Evolutionary conservation across 2,113 vertebrate species (phyloP).

Genomic region (Larimichthys crocea): DNA sequence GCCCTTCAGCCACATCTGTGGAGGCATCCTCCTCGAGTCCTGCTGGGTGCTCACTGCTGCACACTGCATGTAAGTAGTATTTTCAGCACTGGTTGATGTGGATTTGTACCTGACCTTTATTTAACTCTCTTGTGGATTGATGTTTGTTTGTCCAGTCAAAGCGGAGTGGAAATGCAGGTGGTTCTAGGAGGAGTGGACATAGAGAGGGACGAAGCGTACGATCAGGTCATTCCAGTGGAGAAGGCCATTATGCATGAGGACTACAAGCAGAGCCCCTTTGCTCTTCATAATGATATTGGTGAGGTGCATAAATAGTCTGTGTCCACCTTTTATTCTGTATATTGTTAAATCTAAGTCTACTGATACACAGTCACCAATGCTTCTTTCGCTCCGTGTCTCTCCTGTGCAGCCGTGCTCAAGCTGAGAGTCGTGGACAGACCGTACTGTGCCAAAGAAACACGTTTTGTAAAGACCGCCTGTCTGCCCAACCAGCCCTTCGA

Average conservation of each 20-base stretch:
- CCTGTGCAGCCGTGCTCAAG: conserved; percentile 85
- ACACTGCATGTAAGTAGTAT: conserved; percentile 87
- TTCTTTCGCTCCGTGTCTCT: neutral
- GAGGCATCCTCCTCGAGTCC: conserved; percentile 86
- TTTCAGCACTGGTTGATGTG: neutral
- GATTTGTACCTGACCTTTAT: too few species aligned
- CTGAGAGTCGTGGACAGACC: conserved; percentile 81
- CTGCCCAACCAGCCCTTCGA: conserved; percentile 80
- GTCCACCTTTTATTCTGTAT: too few species aligned
- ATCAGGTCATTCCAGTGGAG: conserved; percentile 87
- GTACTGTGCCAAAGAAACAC: conserved; percentile 86
- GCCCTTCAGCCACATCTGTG: conserved; percentile 82
- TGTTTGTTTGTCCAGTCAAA: conserved; percentile 12
- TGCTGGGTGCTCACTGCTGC: conserved; percentile 94
- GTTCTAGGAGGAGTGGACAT: conserved; percentile 87
- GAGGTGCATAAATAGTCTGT: neutral
- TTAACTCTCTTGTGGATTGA: neutral
- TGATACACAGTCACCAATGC: neutral
- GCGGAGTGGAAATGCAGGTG: conserved; percentile 76
- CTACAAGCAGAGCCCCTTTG: conserved; percentile 60
- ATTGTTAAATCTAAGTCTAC: too few species aligned
- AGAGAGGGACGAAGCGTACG: conserved; percentile 77
- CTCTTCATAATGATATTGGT: conserved; percentile 88
- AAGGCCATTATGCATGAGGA: conserved; percentile 79
- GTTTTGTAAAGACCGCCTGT: conserved; percentile 86